Conservation (phyloP, 2,888 invertebrate species). For the Ophraella communa region DNA sequence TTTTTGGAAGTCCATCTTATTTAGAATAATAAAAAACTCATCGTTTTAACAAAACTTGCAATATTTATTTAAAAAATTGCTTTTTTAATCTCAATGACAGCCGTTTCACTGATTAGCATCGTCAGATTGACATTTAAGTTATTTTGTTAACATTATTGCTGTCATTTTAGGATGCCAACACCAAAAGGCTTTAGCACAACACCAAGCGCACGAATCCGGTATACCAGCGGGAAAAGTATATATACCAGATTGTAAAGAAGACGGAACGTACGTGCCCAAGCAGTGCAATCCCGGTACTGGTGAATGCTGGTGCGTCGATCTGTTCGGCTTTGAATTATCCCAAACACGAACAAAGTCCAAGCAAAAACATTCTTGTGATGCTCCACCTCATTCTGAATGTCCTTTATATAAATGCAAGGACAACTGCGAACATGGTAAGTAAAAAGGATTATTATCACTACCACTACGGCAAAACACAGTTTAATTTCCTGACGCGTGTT, state of each 20-base stretch:
- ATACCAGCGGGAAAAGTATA: conserved; percentile 77
- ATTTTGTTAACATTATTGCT: neutral
- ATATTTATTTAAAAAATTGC: too few relatives aligned
- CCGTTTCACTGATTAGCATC: too few relatives aligned
- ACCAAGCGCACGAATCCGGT: conserved; percentile 73
- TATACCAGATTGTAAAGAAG: conserved; percentile 75
- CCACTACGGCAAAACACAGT: too few relatives aligned
- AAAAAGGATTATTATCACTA: too few relatives aligned
- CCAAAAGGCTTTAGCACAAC: conserved; percentile 62
- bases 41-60: too few relatives aligned
- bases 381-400: conserved; percentile 57
- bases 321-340: conserved; percentile 74
- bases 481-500: neutral
- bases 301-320: conserved; percentile 85
- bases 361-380: conserved; percentile 59
- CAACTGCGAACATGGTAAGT: conserved; percentile 67
- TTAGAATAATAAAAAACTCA: too few relatives aligned
- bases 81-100: too few relatives aligned
- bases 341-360: conserved; percentile 66
- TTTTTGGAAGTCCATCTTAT: too few relatives aligned
- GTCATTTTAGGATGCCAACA: conserved; percentile 69
- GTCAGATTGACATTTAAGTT: too few relatives aligned
- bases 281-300: conserved; percentile 75
- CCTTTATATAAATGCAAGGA: conserved; percentile 60
- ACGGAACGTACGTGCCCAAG: conserved; percentile 73